phyloP scores from a whole-genome alignment of 2,888 invertebrate genomes.

The Neoaliturus tenellus region DNA sequence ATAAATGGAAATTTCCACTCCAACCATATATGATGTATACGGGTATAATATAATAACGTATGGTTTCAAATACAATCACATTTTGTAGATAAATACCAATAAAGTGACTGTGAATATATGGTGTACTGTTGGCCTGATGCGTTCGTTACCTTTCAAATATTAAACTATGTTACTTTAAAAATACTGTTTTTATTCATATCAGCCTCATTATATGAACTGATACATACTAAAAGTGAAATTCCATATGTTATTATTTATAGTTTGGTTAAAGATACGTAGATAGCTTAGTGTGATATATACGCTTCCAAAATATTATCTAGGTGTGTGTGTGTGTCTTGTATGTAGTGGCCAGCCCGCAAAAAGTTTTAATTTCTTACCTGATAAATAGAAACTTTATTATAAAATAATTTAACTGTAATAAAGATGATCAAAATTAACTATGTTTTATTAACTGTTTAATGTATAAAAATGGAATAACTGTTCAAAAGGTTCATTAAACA shows the following conservation, averaged over 20 bases:
- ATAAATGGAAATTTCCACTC: constrained; percentile 28
- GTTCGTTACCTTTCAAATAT: constrained; percentile 32
- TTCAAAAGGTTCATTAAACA: too few relatives aligned
- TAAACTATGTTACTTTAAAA: constrained; percentile 52
- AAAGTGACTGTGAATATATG: constrained; percentile 46
- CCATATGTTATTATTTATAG: constrained; percentile 9
- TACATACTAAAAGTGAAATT: constrained; percentile 6
- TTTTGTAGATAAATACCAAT: constrained; percentile 47
- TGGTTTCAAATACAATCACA: constrained; percentile 45
- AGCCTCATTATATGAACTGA: constrained; percentile 39
- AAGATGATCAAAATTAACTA: too few relatives aligned
- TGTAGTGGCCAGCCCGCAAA: constrained; percentile 18
- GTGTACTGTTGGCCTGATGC: constrained; percentile 38
- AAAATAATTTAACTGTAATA: too few relatives aligned
- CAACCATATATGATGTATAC: constrained; percentile 50
- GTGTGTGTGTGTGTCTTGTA: constrained; percentile 34
- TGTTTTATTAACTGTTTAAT: too few relatives aligned
- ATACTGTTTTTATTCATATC: constrained; percentile 23
- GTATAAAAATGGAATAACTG: too few relatives aligned
- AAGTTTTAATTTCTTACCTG: background rate
- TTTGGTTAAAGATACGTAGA: constrained; percentile 33
- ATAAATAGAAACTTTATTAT: background rate
- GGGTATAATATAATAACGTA: constrained; percentile 39
- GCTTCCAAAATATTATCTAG: constrained; percentile 41
- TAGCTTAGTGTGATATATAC: constrained; percentile 31